phyloP scores from a whole-genome alignment of 2,888 invertebrate genomes.

The Netelia virgata region DNA sequence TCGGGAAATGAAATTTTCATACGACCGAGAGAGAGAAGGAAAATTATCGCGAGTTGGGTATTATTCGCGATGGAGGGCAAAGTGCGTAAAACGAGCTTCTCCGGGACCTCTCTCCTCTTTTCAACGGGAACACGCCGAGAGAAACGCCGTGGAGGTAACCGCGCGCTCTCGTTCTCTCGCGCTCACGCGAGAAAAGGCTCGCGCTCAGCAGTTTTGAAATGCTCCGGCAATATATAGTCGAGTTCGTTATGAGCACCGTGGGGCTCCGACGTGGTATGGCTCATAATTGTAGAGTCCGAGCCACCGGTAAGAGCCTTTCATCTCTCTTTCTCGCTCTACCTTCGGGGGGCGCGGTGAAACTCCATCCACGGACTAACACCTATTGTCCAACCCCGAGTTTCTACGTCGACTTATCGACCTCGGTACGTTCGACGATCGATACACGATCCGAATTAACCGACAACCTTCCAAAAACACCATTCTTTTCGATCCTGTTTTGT shows the following conservation, averaged over 20 bases:
- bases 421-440: neutral
- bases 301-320: slow-evolving; percentile 71
- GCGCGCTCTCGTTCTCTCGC: slow-evolving; percentile 20
- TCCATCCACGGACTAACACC: slow-evolving; percentile 77
- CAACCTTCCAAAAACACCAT: too few species aligned
- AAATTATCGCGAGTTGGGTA: too few species aligned
- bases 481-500: too few species aligned
- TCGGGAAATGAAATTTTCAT: too few species aligned
- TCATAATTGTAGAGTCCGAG: slow-evolving; percentile 83
- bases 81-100: slow-evolving; percentile 67
- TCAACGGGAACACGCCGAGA: slow-evolving; percentile 30
- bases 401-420: neutral
- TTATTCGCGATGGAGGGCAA: slow-evolving; percentile 54
- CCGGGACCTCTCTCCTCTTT: slow-evolving; percentile 38
- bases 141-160: slow-evolving; percentile 37
- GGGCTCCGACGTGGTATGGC: slow-evolving; percentile 82
- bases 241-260: slow-evolving; percentile 82
- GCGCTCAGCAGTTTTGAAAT: slow-evolving; percentile 69
- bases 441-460: neutral
- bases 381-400: slow-evolving; percentile 75
- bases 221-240: slow-evolving; percentile 79
- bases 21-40: too few species aligned
- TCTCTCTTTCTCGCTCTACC: slow-evolving; percentile 73
- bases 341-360: slow-evolving; percentile 77
- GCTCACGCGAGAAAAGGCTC: slow-evolving; percentile 27